Conservation (phyloP, 2,797 vertebrate genomes). For the Artibeus lituratus region DNA sequence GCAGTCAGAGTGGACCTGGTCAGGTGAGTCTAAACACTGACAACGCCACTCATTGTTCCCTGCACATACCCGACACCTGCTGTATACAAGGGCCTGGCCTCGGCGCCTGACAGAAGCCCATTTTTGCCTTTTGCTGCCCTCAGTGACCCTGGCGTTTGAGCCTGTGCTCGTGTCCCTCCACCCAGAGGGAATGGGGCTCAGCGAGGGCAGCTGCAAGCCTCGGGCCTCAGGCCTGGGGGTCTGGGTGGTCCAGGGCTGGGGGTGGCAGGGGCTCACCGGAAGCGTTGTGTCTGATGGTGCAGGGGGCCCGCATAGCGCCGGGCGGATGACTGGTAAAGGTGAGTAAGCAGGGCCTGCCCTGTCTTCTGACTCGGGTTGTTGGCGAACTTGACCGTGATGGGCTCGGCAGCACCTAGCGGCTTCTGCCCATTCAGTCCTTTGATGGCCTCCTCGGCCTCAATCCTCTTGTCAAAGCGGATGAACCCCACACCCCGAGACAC, state of each 20-base stretch:
- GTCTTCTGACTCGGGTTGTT: constrained; percentile 98
- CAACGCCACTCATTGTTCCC: too few relatives aligned
- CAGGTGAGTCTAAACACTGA: background rate
- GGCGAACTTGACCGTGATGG: constrained; percentile 98
- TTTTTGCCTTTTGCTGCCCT: background rate
- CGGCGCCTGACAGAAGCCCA: background rate
- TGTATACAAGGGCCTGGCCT: background rate
- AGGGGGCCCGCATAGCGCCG: constrained; percentile 94
- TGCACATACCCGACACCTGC: background rate
- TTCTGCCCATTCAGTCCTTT: constrained; percentile 97
- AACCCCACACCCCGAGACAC: constrained; percentile 97
- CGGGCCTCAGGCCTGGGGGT: background rate
- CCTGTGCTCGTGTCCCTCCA: background rate
- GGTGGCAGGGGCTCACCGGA: constrained; percentile 87
- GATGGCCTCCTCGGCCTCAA: constrained; percentile 97
- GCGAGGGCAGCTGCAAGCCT: background rate
- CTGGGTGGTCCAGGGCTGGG: background rate
- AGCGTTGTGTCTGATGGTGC: constrained; percentile 95
- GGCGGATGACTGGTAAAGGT: constrained; percentile 95
- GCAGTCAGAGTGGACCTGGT: too few relatives aligned
- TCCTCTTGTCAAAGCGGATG: constrained; percentile 98
- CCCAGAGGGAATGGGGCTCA: background rate
- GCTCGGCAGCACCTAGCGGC: constrained; percentile 92
- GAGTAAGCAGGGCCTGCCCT: constrained; percentile 94
- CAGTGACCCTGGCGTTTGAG: background rate